phyloP scores from a whole-genome alignment of 2,797 vertebrate genomes.

The Oreonectes daqikongensis region DNA sequence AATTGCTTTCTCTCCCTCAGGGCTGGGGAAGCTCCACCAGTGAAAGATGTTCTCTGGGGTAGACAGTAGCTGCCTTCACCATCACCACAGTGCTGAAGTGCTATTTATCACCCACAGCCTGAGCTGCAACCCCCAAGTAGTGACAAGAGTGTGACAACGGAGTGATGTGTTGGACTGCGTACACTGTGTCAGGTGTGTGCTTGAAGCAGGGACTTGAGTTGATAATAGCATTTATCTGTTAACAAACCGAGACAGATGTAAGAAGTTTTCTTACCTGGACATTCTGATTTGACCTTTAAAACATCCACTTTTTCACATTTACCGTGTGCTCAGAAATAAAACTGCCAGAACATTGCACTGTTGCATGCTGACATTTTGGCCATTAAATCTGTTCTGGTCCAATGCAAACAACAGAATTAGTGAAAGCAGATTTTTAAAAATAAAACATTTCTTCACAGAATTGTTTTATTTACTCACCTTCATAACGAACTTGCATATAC shows the following conservation, averaged over 20 bases:
- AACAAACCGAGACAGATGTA: slow-evolving; percentile 11
- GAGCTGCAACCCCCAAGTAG: slow-evolving; percentile 12
- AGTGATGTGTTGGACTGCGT: not conserved
- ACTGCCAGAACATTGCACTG: not conserved
- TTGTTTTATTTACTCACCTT: too few relatives aligned
- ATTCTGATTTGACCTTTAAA: slow-evolving; percentile 27
- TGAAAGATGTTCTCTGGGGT: slow-evolving; percentile 12
- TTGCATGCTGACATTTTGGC: not conserved
- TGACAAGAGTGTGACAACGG: not conserved
- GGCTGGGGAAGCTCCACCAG: slow-evolving; percentile 15
- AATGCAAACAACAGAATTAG: not conserved
- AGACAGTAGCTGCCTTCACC: slow-evolving; percentile 13
- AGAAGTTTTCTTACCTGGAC: not conserved
- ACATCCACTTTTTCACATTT: slow-evolving; percentile 20
- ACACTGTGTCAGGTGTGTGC: slow-evolving; percentile 1
- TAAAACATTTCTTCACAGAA: not conserved
- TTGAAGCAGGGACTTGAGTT: not conserved
- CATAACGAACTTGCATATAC: too few relatives aligned
- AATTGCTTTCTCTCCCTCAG: not conserved
- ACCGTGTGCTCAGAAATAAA: not conserved
- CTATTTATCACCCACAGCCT: slow-evolving; percentile 18
- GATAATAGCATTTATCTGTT: slow-evolving; percentile 16
- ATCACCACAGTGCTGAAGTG: not conserved
- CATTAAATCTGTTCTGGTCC: too few relatives aligned
- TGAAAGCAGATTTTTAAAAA: not conserved